phyloP scores from a whole-genome alignment of 2,797 vertebrate species.

The Pteropus rufus region DNA sequence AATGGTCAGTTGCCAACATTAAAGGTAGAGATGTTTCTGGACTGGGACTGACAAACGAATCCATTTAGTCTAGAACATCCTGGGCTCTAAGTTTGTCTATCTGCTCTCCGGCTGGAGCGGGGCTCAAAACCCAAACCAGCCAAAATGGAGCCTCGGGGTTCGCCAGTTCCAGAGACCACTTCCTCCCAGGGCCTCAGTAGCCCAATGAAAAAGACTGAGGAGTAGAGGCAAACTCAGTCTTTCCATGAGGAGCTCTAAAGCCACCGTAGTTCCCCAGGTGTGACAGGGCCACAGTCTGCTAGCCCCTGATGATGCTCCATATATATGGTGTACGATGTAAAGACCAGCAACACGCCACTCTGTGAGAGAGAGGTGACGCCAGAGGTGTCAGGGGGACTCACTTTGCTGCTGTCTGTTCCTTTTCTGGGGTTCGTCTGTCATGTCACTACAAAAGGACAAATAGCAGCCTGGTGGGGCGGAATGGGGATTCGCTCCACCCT shows the following conservation, averaged over 20 bases:
- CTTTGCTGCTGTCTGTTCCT: not conserved
- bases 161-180: not conserved
- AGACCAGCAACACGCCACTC: not conserved
- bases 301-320: fast-evolving
- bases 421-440: not conserved
- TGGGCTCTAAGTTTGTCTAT: not conserved
- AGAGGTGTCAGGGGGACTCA: fast-evolving
- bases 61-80: fast-evolving
- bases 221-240: not conserved
- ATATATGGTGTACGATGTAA: fast-evolving
- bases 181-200: fast-evolving
- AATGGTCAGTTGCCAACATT: fast-evolving
- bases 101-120: not conserved
- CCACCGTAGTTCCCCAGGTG: not conserved
- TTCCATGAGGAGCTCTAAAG: not conserved
- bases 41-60: not conserved
- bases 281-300: fast-evolving
- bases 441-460: not conserved
- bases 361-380: not conserved
- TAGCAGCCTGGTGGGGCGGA: fast-evolving
- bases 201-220: not conserved
- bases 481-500: not conserved
- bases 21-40: not conserved
- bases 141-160: not conserved
- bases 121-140: not conserved